phyloP scores from a whole-genome alignment of 2,797 vertebrate genomes.

The Micropoecilia bifurca region DNA sequence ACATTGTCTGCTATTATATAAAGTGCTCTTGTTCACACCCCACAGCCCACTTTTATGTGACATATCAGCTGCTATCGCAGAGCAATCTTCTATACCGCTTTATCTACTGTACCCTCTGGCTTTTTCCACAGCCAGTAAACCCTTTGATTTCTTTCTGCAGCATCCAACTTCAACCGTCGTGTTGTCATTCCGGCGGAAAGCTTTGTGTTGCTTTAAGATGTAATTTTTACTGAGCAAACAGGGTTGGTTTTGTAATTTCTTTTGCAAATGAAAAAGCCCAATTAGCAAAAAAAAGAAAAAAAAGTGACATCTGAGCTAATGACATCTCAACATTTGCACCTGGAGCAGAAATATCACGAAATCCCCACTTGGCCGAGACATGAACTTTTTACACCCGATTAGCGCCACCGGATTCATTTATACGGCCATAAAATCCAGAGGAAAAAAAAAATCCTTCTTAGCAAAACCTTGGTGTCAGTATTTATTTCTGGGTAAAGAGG shows the following conservation, averaged over 20 bases:
- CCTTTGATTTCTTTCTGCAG: constrained; percentile 5
- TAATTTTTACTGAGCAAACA: constrained; percentile 12
- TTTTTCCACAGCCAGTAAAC: constrained; percentile 46
- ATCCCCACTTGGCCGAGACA: not conserved
- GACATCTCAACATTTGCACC: constrained; percentile 14
- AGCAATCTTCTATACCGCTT: constrained; percentile 32
- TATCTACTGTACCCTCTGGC: constrained; percentile 21
- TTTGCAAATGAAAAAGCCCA: not conserved
- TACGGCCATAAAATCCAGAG: constrained; percentile 43
- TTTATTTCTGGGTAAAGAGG: constrained; percentile 53
- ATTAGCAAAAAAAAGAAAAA: not conserved
- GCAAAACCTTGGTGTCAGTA: constrained; percentile 44
- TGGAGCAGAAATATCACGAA: constrained; percentile 13
- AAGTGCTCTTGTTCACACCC: constrained; percentile 35
- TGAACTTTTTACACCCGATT: constrained; percentile 34
- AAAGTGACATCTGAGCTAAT: not conserved
- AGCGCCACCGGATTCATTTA: constrained; percentile 38
- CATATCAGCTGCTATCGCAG: constrained; percentile 46
- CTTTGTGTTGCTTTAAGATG: constrained; percentile 24
- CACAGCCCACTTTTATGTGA: constrained; percentile 45
- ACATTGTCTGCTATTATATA: constrained; percentile 28
- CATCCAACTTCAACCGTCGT: constrained; percentile 23
- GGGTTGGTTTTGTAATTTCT: constrained; percentile 8
- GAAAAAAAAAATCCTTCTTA: constrained; percentile 16
- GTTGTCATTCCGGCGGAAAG: constrained; percentile 31